These are phyloP conservation scores for Rhinolophus ferrumequinum DNA, from an alignment of 2,113 vertebrate species.

Conservation along the genomic window DNA sequence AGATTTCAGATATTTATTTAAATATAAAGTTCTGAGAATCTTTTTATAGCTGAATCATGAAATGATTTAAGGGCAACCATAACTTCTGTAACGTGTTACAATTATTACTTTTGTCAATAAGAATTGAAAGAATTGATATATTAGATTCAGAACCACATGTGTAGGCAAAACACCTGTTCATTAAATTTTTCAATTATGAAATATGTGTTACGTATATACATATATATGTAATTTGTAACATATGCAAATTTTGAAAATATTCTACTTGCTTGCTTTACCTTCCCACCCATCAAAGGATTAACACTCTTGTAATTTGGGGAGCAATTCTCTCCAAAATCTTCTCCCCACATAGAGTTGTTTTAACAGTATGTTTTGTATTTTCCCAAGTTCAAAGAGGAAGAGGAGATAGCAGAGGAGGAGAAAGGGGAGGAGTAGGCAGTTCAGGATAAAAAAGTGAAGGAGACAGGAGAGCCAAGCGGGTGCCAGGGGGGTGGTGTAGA, in stretches of 20 bases:
- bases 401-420: not conserved
- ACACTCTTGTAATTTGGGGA: not conserved
- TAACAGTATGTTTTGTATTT: not conserved
- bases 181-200: conserved; percentile 2
- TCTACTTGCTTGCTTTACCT: not conserved
- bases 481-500: no score
- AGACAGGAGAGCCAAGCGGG: not conserved
- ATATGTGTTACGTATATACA: not conserved
- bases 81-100: conserved; percentile 20
- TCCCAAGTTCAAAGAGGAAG: not conserved
- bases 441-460: not conserved
- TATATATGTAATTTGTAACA: not conserved
- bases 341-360: not conserved
- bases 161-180: not conserved
- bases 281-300: not conserved
- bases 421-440: not conserved
- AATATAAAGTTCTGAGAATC: not conserved
- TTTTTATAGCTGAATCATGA: conserved; percentile 43
- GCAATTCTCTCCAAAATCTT: not conserved
- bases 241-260: not conserved
- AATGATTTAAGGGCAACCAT: not conserved
- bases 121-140: not conserved
- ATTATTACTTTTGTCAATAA: conserved; percentile 17
- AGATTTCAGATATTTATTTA: not conserved
- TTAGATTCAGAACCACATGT: not conserved